A percentile compares a stretch with the other conserved stretches of the same genome.
Conservation (phyloP, 2,888 invertebrate species). For the Sesamia inferens region DNA sequence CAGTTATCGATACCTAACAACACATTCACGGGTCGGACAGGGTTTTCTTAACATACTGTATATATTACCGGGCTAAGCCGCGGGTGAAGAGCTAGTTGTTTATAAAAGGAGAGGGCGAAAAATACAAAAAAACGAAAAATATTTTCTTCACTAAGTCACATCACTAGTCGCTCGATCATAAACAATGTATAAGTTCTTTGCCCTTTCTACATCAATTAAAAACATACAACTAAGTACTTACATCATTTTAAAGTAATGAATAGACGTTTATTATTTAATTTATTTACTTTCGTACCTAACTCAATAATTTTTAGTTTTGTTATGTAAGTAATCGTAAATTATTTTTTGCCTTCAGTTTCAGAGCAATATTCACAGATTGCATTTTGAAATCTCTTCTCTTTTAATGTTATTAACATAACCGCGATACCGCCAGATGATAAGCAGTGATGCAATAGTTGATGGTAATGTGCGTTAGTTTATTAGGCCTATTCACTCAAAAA, state of each 20-base stretch:
- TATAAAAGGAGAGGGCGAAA: constrained; percentile 2
- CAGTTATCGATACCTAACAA: too few relatives aligned
- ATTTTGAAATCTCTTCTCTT: neutral
- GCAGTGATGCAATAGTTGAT: too few relatives aligned
- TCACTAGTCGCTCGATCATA: constrained; percentile 23
- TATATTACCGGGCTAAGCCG: too few relatives aligned
- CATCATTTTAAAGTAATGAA: neutral
- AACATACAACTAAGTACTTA: neutral
- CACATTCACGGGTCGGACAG: too few relatives aligned
- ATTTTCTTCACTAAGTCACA: neutral
- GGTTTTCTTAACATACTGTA: too few relatives aligned
- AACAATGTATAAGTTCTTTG: constrained; percentile 42
- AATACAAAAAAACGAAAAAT: constrained; percentile 6
- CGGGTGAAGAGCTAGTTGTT: too few relatives aligned
- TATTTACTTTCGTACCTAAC: neutral
- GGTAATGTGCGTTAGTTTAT: too few relatives aligned
- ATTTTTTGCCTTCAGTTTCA: neutral
- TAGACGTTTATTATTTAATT: neutral
- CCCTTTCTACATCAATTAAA: constrained; percentile 28
- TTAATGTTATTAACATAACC: too few relatives aligned
- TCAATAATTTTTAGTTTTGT: neutral
- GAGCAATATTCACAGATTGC: neutral
- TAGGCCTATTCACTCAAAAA: too few relatives aligned
- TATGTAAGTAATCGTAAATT: neutral
- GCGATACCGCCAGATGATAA: too few relatives aligned